Percentiles rank a stretch among this genome's conserved stretches.
Evolutionary conservation across 2,113 vertebrate species (phyloP).

Genomic region (Gopherus flavomarginatus): DNA sequence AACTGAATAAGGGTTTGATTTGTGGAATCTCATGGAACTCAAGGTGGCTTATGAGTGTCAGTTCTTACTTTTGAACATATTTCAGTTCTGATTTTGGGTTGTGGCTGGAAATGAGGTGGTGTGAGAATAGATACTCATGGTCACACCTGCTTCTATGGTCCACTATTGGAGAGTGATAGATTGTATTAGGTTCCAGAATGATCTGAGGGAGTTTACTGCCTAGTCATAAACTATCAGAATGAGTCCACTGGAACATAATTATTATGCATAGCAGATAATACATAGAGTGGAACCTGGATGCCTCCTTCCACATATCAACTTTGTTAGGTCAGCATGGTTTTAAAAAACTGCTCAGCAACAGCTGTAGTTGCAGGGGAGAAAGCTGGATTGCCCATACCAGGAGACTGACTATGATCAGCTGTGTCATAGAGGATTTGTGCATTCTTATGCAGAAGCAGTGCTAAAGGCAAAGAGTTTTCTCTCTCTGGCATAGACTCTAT

Average conservation of each 20-base stretch:
- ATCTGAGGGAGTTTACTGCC: conserved; percentile 9
- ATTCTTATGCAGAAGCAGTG: background rate
- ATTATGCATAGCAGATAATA: conserved; percentile 18
- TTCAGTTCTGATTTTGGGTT: background rate
- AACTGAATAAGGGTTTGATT: background rate
- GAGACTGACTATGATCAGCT: background rate
- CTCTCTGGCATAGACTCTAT: background rate
- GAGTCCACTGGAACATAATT: conserved; percentile 52
- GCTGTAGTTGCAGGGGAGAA: conserved; percentile 4
- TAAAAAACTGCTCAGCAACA: conserved; percentile 46
- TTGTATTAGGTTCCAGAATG: background rate
- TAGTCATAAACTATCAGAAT: conserved; percentile 30
- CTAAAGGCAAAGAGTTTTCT: background rate
- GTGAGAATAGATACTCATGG: background rate
- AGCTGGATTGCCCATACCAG: conserved; percentile 46
- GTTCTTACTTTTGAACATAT: background rate
- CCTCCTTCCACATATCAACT: conserved; percentile 28
- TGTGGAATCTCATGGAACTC: background rate
- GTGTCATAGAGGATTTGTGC: conserved; percentile 47
- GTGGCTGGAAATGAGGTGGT: background rate
- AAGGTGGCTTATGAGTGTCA: background rate
- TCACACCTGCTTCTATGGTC: background rate
- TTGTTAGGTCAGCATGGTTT: conserved; percentile 16
- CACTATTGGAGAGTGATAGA: background rate
- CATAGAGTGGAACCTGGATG: conserved; percentile 6